Conservation (phyloP, 1,140 invertebrate species). For the Gonioctena quinquepunctata region DNA sequence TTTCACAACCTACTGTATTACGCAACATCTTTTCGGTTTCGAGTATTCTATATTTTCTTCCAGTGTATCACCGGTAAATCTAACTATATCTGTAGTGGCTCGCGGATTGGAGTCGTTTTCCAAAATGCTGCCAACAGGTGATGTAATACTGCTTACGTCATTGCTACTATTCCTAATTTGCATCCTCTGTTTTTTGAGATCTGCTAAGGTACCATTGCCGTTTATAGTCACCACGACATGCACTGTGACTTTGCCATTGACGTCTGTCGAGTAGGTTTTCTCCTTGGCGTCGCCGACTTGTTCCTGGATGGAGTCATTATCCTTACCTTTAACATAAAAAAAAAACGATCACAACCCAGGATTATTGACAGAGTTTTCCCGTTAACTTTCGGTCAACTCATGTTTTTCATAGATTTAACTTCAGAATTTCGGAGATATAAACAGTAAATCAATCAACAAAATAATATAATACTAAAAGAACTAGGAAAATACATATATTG, state of each 20-base stretch:
- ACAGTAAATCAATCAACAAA: no score
- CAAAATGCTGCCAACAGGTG: constrained; percentile 56
- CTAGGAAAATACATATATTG: no score
- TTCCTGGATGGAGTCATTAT: constrained; percentile 64
- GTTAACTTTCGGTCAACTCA: no score
- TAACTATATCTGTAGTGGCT: constrained; percentile 56
- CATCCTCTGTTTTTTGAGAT: constrained; percentile 87
- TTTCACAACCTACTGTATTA: constrained; percentile 43
- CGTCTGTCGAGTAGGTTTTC: constrained; percentile 74
- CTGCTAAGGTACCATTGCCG: constrained; percentile 72
- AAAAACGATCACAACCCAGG: no score
- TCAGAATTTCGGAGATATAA: no score
- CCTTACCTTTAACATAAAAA: no score
- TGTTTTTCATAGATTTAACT: no score
- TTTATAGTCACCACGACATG: constrained; percentile 73
- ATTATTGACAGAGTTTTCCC: no score
- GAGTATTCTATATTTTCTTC: constrained; percentile 68
- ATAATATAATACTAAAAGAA: no score
- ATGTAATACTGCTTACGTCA: constrained; percentile 57
- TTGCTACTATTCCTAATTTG: constrained; percentile 72
- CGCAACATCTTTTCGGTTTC: constrained; percentile 66
- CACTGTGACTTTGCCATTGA: constrained; percentile 83
- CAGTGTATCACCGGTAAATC: constrained; percentile 69
- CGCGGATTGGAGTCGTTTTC: constrained; percentile 54
- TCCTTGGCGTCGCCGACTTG: constrained; percentile 83